Evolutionary conservation across 2,888 invertebrate genomes (phyloP).

Genomic region (Dynastes hyllus): DNA sequence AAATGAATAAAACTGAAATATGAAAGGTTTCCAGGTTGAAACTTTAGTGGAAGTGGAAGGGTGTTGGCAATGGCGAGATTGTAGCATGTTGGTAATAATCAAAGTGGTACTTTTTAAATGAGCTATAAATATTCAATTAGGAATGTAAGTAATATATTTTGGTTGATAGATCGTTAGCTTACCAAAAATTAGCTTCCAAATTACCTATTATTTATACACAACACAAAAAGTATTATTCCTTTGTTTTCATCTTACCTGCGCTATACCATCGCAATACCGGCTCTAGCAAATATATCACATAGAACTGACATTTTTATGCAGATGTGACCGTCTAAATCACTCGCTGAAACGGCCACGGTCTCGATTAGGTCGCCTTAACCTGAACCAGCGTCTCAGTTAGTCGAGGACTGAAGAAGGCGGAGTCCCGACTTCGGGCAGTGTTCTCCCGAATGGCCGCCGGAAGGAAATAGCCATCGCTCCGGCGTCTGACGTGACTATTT

Average conservation of each 20-base stretch:
- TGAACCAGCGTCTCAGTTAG: conserved; percentile 34
- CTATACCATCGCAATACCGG: not conserved
- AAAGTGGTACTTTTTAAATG: no score
- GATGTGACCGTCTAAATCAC: conserved; percentile 42
- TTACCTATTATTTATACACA: no score
- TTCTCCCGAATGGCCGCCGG: conserved; percentile 62
- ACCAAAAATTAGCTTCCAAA: no score
- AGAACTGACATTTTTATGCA: conserved; percentile 31
- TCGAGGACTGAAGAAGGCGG: conserved; percentile 11
- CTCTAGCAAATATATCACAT: conserved; percentile 26
- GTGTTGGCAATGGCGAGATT: not conserved
- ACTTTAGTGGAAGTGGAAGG: conserved; percentile 1
- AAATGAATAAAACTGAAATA: no score
- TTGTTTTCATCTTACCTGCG: not conserved
- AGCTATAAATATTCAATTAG: no score
- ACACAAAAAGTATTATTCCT: not conserved
- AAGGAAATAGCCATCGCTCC: conserved; percentile 65
- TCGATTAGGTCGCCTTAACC: conserved; percentile 47
- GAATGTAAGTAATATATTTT: no score
- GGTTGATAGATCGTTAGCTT: no score
- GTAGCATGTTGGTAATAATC: no score
- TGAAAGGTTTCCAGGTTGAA: not conserved
- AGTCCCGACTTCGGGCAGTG: conserved; percentile 32
- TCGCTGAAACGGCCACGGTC: conserved; percentile 27
- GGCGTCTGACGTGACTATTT: conserved; percentile 62